These are phyloP conservation scores for Monodelphis domestica DNA, from an alignment of 2,797 vertebrate genomes.

Conservation along the genomic window DNA sequence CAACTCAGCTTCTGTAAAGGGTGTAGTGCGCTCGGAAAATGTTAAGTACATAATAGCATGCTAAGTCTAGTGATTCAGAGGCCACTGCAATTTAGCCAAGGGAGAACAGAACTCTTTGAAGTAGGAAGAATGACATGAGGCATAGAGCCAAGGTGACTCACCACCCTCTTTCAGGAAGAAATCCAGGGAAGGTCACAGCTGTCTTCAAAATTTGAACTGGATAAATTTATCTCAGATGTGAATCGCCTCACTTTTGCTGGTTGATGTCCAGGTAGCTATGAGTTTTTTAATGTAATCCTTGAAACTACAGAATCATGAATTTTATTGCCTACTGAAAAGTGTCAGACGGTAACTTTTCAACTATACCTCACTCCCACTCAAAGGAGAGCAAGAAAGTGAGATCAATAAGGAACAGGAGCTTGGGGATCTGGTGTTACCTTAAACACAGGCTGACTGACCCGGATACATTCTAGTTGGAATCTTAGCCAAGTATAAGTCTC, in stretches of 20 bases:
- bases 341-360: slow-evolving; percentile 30
- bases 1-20: not conserved
- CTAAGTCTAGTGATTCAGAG: not conserved
- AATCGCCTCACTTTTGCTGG: slow-evolving; percentile 4
- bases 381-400: not conserved
- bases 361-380: not conserved
- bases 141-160: not conserved
- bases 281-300: slow-evolving; percentile 25
- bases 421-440: not conserved
- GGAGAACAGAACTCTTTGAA: not conserved
- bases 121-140: not conserved
- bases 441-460: not conserved
- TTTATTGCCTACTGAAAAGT: not conserved
- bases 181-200: not conserved
- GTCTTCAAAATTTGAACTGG: slow-evolving; percentile 16
- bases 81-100: not conserved
- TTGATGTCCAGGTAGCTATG: not conserved
- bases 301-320: slow-evolving; percentile 4
- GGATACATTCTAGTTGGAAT: not conserved
- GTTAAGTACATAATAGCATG: not conserved
- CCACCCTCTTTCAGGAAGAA: slow-evolving; percentile 12
- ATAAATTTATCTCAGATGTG: slow-evolving; percentile 4
- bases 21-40: not conserved
- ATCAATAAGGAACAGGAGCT: not conserved
- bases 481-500: not conserved